Conservation (phyloP, 2,888 invertebrate species). For the Lasioglossum figueresi region DNA sequence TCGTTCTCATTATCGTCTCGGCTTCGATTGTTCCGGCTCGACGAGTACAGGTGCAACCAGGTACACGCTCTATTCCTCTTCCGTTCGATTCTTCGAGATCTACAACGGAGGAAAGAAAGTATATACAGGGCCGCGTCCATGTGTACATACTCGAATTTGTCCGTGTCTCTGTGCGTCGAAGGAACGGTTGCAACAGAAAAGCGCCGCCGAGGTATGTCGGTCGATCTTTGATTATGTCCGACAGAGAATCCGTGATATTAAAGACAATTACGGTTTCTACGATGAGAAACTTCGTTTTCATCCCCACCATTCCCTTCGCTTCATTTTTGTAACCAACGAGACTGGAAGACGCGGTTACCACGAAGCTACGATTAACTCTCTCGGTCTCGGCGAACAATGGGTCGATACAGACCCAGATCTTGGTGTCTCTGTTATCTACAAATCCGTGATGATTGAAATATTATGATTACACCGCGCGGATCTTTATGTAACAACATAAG, state of each 20-base stretch:
- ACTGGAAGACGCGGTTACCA: neutral
- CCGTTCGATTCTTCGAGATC: slow-evolving; percentile 60
- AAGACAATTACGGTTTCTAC: slow-evolving; percentile 66
- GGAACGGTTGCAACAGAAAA: slow-evolving; percentile 20
- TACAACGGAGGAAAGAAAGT: slow-evolving; percentile 24
- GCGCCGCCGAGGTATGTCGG: slow-evolving; percentile 55
- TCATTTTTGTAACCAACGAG: neutral
- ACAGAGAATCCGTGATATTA: slow-evolving; percentile 65
- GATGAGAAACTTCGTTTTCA: slow-evolving; percentile 59
- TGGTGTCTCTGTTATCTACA: neutral
- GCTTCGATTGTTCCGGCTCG: slow-evolving; percentile 76
- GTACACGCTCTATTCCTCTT: slow-evolving; percentile 71
- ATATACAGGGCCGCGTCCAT: neutral
- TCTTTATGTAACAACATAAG: neutral
- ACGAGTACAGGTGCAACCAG: slow-evolving; percentile 70
- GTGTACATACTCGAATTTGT: neutral
- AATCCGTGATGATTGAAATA: neutral
- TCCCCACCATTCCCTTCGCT: neutral
- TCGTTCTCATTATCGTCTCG: slow-evolving; percentile 76
- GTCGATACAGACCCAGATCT: neutral
- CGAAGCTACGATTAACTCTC: neutral
- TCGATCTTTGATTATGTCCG: slow-evolving; percentile 70
- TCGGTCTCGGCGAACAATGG: neutral
- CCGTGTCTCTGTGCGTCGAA: slow-evolving; percentile 22
- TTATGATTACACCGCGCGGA: too few relatives aligned